Percentiles rank a stretch among this genome's conserved stretches.
phyloP scores from a whole-genome alignment of 2,113 vertebrate genomes.

The Oxygymnocypris stewartii region DNA sequence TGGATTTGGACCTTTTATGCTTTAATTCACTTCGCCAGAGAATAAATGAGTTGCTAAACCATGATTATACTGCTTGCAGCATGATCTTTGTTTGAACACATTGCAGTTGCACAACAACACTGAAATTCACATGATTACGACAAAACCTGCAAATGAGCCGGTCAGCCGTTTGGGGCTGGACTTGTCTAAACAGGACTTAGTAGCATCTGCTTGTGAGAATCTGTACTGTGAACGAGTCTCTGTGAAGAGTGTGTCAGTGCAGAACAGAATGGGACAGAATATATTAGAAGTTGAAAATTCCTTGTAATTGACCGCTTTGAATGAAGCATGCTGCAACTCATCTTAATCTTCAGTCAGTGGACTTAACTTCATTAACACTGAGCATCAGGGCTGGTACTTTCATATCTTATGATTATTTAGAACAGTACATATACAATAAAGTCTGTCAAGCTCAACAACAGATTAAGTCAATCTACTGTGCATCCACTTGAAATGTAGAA shows the following conservation, averaged over 20 bases:
- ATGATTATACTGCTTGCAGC: background rate
- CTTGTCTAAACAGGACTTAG: conserved; percentile 12
- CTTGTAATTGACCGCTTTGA: conserved; percentile 37
- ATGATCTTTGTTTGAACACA: conserved; percentile 3
- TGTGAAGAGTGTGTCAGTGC: background rate
- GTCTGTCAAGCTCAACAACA: background rate
- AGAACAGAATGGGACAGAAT: conserved; percentile 2
- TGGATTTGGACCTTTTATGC: background rate
- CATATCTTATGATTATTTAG: background rate
- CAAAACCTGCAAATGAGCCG: background rate
- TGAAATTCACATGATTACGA: background rate
- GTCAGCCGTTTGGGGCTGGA: background rate
- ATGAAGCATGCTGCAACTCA: background rate
- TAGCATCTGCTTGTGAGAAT: conserved; percentile 36
- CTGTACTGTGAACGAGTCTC: conserved; percentile 5
- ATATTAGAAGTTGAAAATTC: background rate
- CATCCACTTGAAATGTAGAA: background rate
- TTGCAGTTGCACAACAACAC: background rate
- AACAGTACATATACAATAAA: background rate
- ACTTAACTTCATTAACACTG: background rate
- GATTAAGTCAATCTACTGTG: background rate
- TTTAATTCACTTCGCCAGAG: background rate
- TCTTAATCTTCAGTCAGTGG: conserved; percentile 7
- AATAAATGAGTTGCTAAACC: background rate
- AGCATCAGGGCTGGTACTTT: background rate